Evolutionary conservation across 2,797 vertebrate species (phyloP).

Genomic region (Nyctalus aviator): DNA sequence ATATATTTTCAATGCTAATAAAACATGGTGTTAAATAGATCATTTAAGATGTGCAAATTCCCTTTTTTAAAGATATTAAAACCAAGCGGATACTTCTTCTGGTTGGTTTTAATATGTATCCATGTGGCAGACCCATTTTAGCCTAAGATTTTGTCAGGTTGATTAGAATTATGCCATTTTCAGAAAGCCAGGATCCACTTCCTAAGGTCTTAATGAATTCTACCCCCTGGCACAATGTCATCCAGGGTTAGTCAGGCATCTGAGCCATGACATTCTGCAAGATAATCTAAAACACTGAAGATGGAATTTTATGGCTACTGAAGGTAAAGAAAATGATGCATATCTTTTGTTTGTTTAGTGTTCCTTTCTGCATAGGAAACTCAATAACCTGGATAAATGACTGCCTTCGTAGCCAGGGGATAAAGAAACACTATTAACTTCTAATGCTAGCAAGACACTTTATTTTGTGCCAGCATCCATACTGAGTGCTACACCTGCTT

Average conservation of each 20-base stretch:
- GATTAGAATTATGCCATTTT: neutral
- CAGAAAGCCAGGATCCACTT: neutral
- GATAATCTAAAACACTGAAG: neutral
- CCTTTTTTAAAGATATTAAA: neutral
- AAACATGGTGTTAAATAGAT: neutral
- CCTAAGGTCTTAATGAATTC: neutral
- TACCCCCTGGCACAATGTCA: neutral
- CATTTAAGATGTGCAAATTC: neutral
- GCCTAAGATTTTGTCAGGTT: neutral
- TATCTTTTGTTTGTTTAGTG: neutral
- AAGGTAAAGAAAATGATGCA: neutral
- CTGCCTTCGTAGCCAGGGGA: neutral
- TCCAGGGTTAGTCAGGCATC: neutral
- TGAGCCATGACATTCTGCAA: neutral
- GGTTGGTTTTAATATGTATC: neutral
- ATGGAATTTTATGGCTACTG: neutral
- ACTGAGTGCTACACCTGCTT: neutral
- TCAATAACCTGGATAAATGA: conserved; percentile 2
- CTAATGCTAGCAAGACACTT: neutral
- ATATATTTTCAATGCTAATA: neutral
- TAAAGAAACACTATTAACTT: neutral
- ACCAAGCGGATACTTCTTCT: neutral
- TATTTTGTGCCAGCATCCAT: neutral
- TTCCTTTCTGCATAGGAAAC: neutral
- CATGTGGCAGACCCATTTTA: neutral